These are phyloP conservation scores for Idaea aversata DNA, from an alignment of 2,888 invertebrate genomes.

Conservation along the genomic window DNA sequence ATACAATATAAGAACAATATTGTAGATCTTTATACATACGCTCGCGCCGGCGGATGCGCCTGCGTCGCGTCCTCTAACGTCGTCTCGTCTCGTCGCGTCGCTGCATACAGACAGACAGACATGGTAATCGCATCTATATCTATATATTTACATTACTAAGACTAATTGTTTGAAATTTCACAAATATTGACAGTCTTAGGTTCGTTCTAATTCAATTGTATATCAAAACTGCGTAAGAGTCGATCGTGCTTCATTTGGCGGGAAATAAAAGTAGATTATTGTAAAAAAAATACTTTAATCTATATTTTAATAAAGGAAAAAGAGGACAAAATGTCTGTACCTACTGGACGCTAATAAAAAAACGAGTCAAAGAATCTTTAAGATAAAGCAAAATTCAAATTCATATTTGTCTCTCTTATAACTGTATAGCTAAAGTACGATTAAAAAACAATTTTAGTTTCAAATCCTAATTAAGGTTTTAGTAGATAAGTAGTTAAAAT, in stretches of 20 bases:
- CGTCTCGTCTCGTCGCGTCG: not conserved
- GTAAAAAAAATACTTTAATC: too few species aligned
- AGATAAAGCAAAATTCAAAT: too few species aligned
- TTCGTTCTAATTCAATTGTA: conserved; percentile 9
- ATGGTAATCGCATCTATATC: not conserved
- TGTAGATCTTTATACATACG: conserved; percentile 68
- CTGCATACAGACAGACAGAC: conserved; percentile 15
- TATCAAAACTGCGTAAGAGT: not conserved
- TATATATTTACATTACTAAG: not conserved
- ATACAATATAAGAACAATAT: conserved; percentile 77
- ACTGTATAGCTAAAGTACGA: too few species aligned
- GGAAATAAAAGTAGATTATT: not conserved
- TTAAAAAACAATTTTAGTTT: too few species aligned
- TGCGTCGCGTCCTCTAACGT: not conserved
- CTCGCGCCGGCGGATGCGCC: not conserved
- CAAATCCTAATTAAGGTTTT: too few species aligned
- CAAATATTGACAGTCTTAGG: conserved; percentile 16
- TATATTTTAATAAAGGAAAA: too few species aligned
- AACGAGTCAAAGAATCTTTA: too few species aligned
- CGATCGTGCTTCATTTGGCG: not conserved
- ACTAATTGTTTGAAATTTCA: not conserved
- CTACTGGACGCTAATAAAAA: too few species aligned
- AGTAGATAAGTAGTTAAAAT: too few species aligned
- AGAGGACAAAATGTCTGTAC: too few species aligned
- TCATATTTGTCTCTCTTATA: too few species aligned